These are phyloP conservation scores for Oncopeltus fasciatus DNA, from an alignment of 1,140 invertebrate species.

Conservation along the genomic window DNA sequence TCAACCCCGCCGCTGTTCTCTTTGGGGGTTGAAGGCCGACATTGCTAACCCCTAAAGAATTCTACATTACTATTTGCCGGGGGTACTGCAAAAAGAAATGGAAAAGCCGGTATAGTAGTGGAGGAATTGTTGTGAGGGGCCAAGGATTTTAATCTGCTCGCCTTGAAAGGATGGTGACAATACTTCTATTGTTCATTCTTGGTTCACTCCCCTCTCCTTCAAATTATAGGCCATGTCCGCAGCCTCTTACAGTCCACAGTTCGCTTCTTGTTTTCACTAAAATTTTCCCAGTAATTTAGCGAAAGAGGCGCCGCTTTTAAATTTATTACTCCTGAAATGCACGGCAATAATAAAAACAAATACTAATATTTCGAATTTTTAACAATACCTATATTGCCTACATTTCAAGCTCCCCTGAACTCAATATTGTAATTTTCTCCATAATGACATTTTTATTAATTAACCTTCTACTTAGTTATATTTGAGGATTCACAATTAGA, in stretches of 20 bases:
- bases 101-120: neutral
- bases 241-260: neutral
- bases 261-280: neutral
- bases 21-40: neutral
- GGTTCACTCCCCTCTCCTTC: neutral
- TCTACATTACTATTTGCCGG: neutral
- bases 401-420: neutral
- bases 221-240: neutral
- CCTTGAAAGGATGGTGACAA: neutral
- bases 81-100: neutral
- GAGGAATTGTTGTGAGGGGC: neutral
- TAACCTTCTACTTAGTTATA: no score
- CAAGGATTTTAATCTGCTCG: conserved; percentile 12
- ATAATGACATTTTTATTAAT: neutral
- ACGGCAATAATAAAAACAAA: no score
- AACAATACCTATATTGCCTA: neutral
- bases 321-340: no score
- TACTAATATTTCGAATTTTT: neutral
- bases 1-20: no score
- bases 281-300: neutral
- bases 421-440: neutral
- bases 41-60: neutral
- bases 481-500: no score
- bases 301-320: neutral
- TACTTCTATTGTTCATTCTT: neutral